Base-by-base conservation (phyloP, 2,797 vertebrate genomes). In the Caiman crocodilus region DNA sequence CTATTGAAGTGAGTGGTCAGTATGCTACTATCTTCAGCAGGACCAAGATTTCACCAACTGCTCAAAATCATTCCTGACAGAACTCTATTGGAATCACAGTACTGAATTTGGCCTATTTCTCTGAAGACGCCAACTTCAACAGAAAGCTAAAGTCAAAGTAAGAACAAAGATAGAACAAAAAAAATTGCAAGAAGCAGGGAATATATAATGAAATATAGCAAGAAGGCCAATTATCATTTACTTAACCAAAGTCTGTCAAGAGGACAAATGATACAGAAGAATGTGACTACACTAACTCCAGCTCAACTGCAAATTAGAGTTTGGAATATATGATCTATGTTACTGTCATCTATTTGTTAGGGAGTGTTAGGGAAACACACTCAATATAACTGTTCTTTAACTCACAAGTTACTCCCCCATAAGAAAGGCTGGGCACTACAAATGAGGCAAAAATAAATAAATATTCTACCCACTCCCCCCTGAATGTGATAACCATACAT, bases 181-280 rank as follows among this genome's bases (percentile, higher is more conserved):
- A 7, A 1, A 59, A 58, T 18, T 76, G 42, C 21, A 69, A 69
- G 74, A 63, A 73, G 63, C n/a, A 80, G 30, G 73, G 57, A 79
- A 71, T 90, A 56, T 77, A 57, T 30, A 13, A 26, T 78, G 21
- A 85, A 93, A 77, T 14, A 58, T 25, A 95, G 42, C 23, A 83
- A 89, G 91, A 92, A 71, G 50, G 32, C 67, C 89, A 94, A 93
- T 94, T 85, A 92, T 73, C 1, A 63, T 89, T 89, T 93, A 23
- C 56, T 85, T 92, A 94, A 92, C 12, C 83, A 94, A 94, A 91
- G 14, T 28, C 28, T 95, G 65, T 87, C 83, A 90, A 26, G 32
- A 93, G 14, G 95, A 95, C 28, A 93, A 89, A 92, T 80, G 15
- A 91, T 55, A 91, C 4, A 14, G 58, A 82, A 86, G 35, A 95